Evolutionary conservation across 2,797 vertebrate species (phyloP).

Genomic region (Periophthalmus magnuspinnatus): DNA sequence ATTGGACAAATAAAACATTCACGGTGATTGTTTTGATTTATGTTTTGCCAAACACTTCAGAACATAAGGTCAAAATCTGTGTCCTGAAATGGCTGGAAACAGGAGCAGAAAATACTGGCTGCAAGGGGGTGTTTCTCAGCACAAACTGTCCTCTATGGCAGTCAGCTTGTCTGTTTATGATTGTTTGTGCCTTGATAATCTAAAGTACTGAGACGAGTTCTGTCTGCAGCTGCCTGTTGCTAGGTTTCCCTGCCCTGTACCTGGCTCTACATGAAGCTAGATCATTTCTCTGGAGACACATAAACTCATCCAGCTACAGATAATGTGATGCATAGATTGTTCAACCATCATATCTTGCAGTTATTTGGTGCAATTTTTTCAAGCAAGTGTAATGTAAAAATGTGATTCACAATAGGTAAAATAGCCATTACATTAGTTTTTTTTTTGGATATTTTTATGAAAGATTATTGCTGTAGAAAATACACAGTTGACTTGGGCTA

Average conservation of each 20-base stretch:
- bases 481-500: too few relatives aligned
- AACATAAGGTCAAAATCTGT: background rate
- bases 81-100: background rate
- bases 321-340: background rate
- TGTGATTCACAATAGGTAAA: too few relatives aligned
- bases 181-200: slow-evolving; percentile 25
- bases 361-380: too few relatives aligned
- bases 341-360: background rate
- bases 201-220: slow-evolving; percentile 24
- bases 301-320: background rate
- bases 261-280: slow-evolving; percentile 43
- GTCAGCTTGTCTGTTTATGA: slow-evolving; percentile 18
- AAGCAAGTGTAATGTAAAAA: too few relatives aligned
- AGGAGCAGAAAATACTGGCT: slow-evolving; percentile 11
- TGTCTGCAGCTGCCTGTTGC: slow-evolving; percentile 62
- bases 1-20: background rate
- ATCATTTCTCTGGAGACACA: slow-evolving; percentile 29
- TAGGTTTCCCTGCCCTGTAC: slow-evolving; percentile 60
- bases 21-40: background rate
- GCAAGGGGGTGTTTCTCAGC: slow-evolving; percentile 23
- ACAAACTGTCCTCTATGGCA: slow-evolving; percentile 32
- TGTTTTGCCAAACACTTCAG: background rate
- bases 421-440: too few relatives aligned
- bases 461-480: too few relatives aligned
- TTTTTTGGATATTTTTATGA: too few relatives aligned